Base-by-base conservation (phyloP, 2,888 invertebrate genomes). In the Epinotia bilunana region DNA sequence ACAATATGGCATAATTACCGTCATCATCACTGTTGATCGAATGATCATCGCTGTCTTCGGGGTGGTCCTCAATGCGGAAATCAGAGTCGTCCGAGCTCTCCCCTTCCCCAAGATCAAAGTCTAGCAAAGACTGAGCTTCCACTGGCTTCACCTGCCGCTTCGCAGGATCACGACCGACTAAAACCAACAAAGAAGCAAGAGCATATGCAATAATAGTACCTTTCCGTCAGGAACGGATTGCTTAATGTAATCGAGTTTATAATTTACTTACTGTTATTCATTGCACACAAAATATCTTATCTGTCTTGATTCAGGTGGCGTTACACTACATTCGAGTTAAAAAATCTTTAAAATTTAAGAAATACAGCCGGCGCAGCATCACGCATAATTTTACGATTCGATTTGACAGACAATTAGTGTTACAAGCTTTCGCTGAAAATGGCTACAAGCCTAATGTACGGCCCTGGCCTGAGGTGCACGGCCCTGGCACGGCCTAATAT, bases 41-140 rank as follows among this genome's bases (percentile, higher is more conserved):
- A 79, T 91, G 93, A 88, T 97, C 96, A 86, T 97, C 96, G 87
- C 97, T 97, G 78, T 97, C 97, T 81, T 97, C 96, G 3, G 96
- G 96, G 84, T 97, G 97, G 87, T 97, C 97, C 87, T 98, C 98
- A 76, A 98, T 98, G 72, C 98, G 96, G 91, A 98, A 99, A 91
- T 99, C 99, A 77, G 98, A 98, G 90, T 99, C 99, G 87, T 99
- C 98, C 0, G 98, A 98, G 87, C 98, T 98, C 88, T 98, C 98
- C 55, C 97, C 98, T 89, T 98, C 98, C 57, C 97, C 98, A 76
- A 98, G 94, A 92, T 98, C 98, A 83, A 98, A 97, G 88, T 97
- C 97, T 69, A 97, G 90, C 74, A 98, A 91, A 9, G 97, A 96
- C 78, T 97, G 96, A 11, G 96, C 95, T 85, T 95, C 96, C 76